Percentiles rank a stretch among this genome's conserved stretches.
Conservation (phyloP, 2,888 invertebrate species). For the Gari tellinella region DNA sequence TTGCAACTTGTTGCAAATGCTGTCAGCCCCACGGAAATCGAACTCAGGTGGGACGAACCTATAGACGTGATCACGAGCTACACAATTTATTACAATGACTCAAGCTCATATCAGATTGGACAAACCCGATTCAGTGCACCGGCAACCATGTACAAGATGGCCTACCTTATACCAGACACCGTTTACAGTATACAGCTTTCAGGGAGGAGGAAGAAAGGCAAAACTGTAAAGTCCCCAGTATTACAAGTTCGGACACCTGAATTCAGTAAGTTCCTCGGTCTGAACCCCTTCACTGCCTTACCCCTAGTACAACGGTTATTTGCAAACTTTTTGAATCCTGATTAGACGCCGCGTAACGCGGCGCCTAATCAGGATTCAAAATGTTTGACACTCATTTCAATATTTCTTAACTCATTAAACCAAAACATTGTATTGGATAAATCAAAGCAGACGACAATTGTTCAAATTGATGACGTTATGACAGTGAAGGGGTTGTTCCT, state of each 20-base stretch:
- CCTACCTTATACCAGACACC: slow-evolving; percentile 97
- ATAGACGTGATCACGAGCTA: slow-evolving; percentile 94
- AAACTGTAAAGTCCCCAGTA: slow-evolving; percentile 97
- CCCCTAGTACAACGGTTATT: too few species aligned
- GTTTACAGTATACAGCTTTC: slow-evolving; percentile 98
- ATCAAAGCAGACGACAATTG: too few species aligned
- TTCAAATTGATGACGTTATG: too few species aligned
- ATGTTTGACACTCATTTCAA: too few species aligned
- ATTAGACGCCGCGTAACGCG: too few species aligned
- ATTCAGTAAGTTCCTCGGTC: slow-evolving; percentile 98
- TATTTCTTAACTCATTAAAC: too few species aligned
- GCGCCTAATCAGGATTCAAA: too few species aligned
- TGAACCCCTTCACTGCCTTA: too few species aligned
- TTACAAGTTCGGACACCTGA: slow-evolving; percentile 97
- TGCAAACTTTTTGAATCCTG: too few species aligned
- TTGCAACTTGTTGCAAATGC: too few species aligned
- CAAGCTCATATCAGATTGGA: slow-evolving; percentile 75
- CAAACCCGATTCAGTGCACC: slow-evolving; percentile 77
- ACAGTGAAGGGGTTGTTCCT: too few species aligned
- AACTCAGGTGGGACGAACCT: slow-evolving; percentile 96
- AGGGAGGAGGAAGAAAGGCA: slow-evolving; percentile 97
- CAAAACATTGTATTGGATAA: too few species aligned
- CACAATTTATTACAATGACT: slow-evolving; percentile 96
- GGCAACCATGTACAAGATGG: slow-evolving; percentile 89
- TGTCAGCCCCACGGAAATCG: slow-evolving; percentile 96